Evolutionary conservation across 1,140 invertebrate genomes (phyloP).

Genomic region (Drosophila athabasca): DNA sequence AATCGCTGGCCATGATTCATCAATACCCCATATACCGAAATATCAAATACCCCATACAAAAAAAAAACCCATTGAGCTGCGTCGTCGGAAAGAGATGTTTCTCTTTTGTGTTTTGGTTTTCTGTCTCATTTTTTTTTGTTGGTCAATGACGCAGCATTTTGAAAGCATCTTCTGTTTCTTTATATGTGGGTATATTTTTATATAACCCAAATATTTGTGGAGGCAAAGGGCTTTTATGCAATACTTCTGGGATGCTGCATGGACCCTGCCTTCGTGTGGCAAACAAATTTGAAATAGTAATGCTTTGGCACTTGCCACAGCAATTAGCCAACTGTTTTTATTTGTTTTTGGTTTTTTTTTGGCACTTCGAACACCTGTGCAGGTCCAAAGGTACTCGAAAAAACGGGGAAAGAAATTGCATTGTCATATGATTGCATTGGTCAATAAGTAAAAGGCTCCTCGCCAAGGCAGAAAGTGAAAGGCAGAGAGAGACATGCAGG

Average conservation of each 20-base stretch:
- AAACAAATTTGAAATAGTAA: slow-evolving; percentile 32
- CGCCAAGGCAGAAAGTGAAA: slow-evolving; percentile 58
- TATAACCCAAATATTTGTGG: slow-evolving; percentile 68
- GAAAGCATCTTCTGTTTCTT: slow-evolving; percentile 37
- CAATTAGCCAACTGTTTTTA: slow-evolving; percentile 42
- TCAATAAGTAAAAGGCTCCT: slow-evolving; percentile 49
- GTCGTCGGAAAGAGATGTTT: slow-evolving; percentile 36
- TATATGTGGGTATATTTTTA: slow-evolving; percentile 39
- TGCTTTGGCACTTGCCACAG: slow-evolving; percentile 34
- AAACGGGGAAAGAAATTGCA: slow-evolving; percentile 54
- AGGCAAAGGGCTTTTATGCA: slow-evolving; percentile 48
- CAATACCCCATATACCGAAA: slow-evolving; percentile 39
- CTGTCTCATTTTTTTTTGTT: slow-evolving; percentile 35
- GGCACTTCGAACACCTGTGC: slow-evolving; percentile 1
- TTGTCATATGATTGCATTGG: slow-evolving; percentile 68
- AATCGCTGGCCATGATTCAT: slow-evolving; percentile 63
- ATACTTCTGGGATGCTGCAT: slow-evolving; percentile 36
- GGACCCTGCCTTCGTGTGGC: slow-evolving; percentile 17
- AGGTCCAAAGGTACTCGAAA: slow-evolving; percentile 17
- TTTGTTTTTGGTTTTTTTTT: slow-evolving; percentile 27
- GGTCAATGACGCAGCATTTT: slow-evolving; percentile 72
- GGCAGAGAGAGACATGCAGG: slow-evolving; percentile 35
- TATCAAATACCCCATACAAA: background rate
- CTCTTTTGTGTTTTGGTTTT: slow-evolving; percentile 20
- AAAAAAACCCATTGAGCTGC: slow-evolving; percentile 38